These are phyloP conservation scores for Dryomyza anilis DNA, from an alignment of 2,888 invertebrate species.

Conservation along the genomic window DNA sequence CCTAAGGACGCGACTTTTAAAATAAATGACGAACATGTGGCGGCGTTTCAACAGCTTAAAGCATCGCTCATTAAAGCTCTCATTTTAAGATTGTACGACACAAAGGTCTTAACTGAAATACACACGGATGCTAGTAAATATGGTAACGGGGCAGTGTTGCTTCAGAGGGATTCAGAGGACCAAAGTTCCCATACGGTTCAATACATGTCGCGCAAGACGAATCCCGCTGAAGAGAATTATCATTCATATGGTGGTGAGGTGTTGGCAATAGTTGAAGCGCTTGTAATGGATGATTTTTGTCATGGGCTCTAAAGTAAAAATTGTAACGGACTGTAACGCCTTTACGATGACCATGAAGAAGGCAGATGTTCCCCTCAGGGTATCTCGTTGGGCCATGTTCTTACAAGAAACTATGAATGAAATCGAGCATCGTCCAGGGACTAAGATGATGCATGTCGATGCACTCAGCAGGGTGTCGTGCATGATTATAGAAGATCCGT, in stretches of 20 bases:
- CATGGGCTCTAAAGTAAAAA: constrained; percentile 24
- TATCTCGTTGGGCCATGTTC: constrained; percentile 30
- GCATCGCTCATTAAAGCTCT: neutral
- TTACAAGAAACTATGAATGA: constrained; percentile 28
- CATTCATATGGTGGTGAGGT: too few relatives aligned
- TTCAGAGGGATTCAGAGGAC: too few relatives aligned
- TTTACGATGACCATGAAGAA: constrained; percentile 28
- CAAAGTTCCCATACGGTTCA: too few relatives aligned
- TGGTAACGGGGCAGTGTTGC: neutral
- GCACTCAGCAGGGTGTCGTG: too few relatives aligned
- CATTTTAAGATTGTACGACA: constrained; percentile 4
- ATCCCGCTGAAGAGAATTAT: too few relatives aligned
- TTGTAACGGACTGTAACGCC: constrained; percentile 27
- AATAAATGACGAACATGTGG: neutral
- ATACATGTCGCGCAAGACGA: too few relatives aligned
- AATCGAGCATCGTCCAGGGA: constrained; percentile 28
- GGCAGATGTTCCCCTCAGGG: constrained; percentile 23
- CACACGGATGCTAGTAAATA: neutral
- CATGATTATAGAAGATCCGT: too few relatives aligned
- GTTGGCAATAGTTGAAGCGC: constrained; percentile 9
- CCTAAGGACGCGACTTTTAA: neutral
- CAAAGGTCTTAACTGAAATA: neutral
- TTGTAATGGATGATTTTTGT: constrained; percentile 13
- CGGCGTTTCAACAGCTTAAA: constrained; percentile 1
- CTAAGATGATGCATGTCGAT: constrained; percentile 29